Evolutionary conservation across 2,797 vertebrate species (phyloP), one percentile per base, ranked within the genome.

Genomic region (Enteromius fasciolatus): DNA sequence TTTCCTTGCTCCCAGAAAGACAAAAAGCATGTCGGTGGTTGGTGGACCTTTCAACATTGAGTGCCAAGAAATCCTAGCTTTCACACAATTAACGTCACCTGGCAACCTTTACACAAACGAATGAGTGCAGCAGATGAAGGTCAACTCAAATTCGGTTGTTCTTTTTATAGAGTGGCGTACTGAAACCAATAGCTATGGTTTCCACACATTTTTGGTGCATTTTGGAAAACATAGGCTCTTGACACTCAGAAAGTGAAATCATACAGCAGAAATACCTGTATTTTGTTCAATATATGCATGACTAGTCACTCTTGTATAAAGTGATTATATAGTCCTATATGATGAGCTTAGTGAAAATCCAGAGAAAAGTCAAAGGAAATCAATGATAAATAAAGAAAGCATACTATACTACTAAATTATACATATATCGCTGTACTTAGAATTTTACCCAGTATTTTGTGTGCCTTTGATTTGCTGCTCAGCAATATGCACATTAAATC

Each of bases 51-150:
- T 80, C 28, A 74, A 33, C 66, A 7, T 15, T n/a, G 39, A 81
- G 41, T 44, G 72, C 48, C 9, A 17, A 52, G 14, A 78, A 80
- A 77, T 73, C 31, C n/a, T 31, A 67, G 41, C 76, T 73, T 86
- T 85, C 44, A 52, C 41, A 46, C 77, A 61, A 83, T 33, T 73
- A 76, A 67, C 18, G 14, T 50, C 68, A 83, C 63, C 73, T 67
- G 66, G 68, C 36, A 78, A 86, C 80, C 70, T 81, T 63, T 12
- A 80, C 36, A 81, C 67, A 63, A 80, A 74, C 50, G 7, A 80
- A 83, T 46, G 57, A 81, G 83, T 54, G 81, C 33, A 79, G 25
- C 80, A 80, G 69, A 76, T 83, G 48, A 83, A 86, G 83, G 83
- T 81, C 78, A 83, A 81, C 78, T 86, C 64, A 14, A 81, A 80